Evolutionary conservation across 2,797 vertebrate species (phyloP), one percentile per base, ranked within the genome.

Genomic region (Karalla daura): DNA sequence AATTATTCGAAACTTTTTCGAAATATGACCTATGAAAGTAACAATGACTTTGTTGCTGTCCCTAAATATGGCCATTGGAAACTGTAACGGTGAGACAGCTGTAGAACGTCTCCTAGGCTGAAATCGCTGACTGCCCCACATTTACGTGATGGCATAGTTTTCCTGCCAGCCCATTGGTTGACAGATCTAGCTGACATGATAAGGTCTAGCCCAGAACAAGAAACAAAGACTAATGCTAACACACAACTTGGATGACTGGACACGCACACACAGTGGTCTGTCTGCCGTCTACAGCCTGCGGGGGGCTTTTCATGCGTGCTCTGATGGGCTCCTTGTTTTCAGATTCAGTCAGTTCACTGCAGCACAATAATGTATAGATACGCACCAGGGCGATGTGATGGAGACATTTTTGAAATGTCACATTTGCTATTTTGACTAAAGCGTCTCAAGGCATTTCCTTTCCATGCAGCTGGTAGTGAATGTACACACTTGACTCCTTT

Each of bases 191-290:
- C 50, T 70, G 63, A 63, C 78, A 76, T 33, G 44, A 47, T 85
- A 76, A 73, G 55, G 64, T 50, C 53, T 82, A 74, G 60, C 82
- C 84, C 78, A 82, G 76, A 84, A 78, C n/a, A 9, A 54, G 41
- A 74, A 76, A 85, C 80, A 84, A 84, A 79, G 74, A 72, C 56
- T 33, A 59, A 40, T 43, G 46, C 52, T 41, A 12, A 62, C 37
- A 47, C 28, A 58, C 37, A 62, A 14, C 55, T 45, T 43, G 44
- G 36, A 39, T 79, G 55, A 53, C 63, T 74, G 54, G 30, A 68
- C 52, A 64, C 72, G 71, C 70, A 69, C 66, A 72, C 56, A 21
- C 49, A 45, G 40, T 11, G 27, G 37, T 45, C 39, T 37, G 28
- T 47, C 40, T 32, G 44, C 54, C 64, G 66, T 59, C 60, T 45